Evolutionary conservation across 64 coral and sea anemone genomes (phyloP).

Genomic region (Stichodactyla mertensii): DNA sequence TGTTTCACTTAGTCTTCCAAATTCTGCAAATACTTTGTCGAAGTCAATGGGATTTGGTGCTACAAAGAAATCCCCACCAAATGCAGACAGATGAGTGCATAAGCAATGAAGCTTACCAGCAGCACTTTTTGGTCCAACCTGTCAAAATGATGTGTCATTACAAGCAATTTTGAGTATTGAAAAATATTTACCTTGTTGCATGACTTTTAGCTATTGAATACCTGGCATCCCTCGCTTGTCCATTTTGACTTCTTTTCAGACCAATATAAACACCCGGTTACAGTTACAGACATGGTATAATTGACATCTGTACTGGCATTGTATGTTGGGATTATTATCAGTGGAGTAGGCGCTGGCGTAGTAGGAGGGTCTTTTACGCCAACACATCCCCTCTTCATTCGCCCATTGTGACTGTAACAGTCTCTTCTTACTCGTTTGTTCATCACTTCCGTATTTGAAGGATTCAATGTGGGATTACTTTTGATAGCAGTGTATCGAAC

Average conservation of each 20-base stretch:
- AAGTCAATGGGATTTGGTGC: constrained; percentile 68
- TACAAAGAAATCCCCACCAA: constrained; percentile 65
- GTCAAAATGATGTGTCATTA: neutral
- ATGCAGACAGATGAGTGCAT: constrained; percentile 55
- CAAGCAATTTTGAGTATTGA: neutral
- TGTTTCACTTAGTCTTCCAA: constrained; percentile 44
- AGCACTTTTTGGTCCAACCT: constrained; percentile 49
- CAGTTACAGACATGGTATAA: constrained; percentile 68
- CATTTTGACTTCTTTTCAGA: constrained; percentile 53
- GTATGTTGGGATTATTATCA: constrained; percentile 50
- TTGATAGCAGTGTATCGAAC: constrained; percentile 26
- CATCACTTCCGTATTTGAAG: neutral
- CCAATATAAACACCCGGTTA: constrained; percentile 79
- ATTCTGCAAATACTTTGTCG: constrained; percentile 66
- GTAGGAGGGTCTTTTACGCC: constrained; percentile 83
- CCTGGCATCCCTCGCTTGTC: constrained; percentile 77
- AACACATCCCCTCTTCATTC: constrained; percentile 70
- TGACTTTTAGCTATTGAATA: neutral
- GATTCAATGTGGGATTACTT: neutral
- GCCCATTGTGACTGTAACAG: constrained; percentile 36
- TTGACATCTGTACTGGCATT: constrained; percentile 63
- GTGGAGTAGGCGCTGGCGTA: constrained; percentile 62
- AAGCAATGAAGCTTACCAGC: constrained; percentile 46
- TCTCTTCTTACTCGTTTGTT: constrained; percentile 29
- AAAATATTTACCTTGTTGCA: neutral